Percentiles rank a stretch among this genome's conserved stretches.
Evolutionary conservation across 2,797 vertebrate genomes (phyloP).

Genomic region (Antennarius maculatus): DNA sequence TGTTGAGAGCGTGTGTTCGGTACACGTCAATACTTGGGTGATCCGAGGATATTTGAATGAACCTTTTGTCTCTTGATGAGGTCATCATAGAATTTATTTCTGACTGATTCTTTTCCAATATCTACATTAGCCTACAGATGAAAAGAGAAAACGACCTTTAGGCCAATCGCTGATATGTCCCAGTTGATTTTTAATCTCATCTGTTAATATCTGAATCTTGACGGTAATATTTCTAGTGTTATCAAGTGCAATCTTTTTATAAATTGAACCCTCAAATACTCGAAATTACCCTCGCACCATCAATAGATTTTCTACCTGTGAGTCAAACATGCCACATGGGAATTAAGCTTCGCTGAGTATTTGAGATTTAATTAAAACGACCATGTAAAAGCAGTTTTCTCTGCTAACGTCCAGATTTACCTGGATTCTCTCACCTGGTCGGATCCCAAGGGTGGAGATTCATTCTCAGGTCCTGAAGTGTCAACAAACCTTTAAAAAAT

Average conservation of each 20-base stretch:
- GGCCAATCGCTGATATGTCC: slow-evolving; percentile 18
- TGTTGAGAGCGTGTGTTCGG: slow-evolving; percentile 83
- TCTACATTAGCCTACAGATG: slow-evolving; percentile 37
- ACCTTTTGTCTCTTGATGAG: slow-evolving; percentile 73
- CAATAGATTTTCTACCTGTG: no score
- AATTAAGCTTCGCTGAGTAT: neutral
- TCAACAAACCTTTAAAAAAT: neutral
- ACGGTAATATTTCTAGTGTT: neutral
- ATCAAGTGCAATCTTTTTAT: neutral
- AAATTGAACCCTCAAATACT: neutral
- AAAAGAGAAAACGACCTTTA: slow-evolving; percentile 43
- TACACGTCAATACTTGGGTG: slow-evolving; percentile 86
- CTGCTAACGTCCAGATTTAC: neutral
- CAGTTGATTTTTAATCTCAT: neutral
- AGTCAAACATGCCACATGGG: no score
- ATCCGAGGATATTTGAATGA: slow-evolving; percentile 85
- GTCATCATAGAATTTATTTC: slow-evolving; percentile 68
- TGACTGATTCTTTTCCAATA: slow-evolving; percentile 70
- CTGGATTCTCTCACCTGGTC: slow-evolving; percentile 1
- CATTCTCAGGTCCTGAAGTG: neutral
- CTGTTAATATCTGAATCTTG: neutral
- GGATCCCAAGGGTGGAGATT: neutral
- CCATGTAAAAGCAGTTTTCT: neutral
- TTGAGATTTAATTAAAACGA: slow-evolving; percentile 27
- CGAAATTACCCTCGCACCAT: no score